Conservation (phyloP, 1,140 invertebrate genomes). For the Pseudachorutes palmiensis region DNA sequence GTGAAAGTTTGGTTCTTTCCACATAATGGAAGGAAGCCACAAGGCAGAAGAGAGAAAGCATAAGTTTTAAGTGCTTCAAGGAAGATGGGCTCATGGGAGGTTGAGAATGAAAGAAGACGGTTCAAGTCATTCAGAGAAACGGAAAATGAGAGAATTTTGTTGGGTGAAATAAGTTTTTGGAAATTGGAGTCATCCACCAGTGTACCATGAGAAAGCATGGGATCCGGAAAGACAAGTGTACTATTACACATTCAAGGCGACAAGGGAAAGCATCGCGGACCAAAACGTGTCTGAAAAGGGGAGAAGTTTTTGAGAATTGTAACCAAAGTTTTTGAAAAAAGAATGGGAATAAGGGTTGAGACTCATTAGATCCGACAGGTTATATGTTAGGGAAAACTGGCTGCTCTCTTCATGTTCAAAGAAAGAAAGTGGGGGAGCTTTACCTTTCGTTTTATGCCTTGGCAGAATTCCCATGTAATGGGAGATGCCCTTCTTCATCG, state of each 20-base stretch:
- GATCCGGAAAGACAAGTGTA: no score
- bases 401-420: no score
- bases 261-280: no score
- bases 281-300: no score
- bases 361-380: background rate
- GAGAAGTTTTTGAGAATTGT: background rate
- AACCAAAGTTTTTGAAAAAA: background rate
- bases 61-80: background rate
- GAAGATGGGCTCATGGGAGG: background rate
- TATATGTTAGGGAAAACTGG: background rate
- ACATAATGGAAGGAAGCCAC: background rate
- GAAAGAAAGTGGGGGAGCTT: background rate
- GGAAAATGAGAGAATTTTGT: background rate
- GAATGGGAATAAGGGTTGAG: background rate
- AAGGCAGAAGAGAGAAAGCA: background rate
- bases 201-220: background rate
- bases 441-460: background rate
- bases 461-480: background rate
- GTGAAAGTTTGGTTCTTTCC: background rate
- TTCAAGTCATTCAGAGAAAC: background rate
- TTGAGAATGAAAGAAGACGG: background rate
- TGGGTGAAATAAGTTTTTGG: background rate
- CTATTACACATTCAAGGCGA: no score
- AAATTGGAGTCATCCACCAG: background rate
- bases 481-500: no score